phyloP scores from a whole-genome alignment of 2,888 invertebrate genomes.

The Trichogramma evanescens region DNA sequence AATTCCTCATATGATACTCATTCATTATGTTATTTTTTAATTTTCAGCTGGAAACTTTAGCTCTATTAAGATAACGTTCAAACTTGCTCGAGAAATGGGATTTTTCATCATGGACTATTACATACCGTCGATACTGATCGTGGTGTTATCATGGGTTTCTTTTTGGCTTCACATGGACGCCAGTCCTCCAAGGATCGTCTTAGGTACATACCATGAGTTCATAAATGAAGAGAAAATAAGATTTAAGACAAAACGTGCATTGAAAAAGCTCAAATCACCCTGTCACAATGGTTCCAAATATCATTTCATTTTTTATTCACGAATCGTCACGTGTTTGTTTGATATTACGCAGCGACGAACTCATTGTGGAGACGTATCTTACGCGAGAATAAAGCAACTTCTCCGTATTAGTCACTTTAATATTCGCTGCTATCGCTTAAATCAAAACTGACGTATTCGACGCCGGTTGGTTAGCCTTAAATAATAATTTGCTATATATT shows the following conservation, averaged over 20 bases:
- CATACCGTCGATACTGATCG: slow-evolving; percentile 78
- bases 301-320: neutral
- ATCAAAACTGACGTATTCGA: no score
- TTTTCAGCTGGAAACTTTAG: slow-evolving; percentile 76
- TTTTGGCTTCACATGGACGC: slow-evolving; percentile 86
- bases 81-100: slow-evolving; percentile 73
- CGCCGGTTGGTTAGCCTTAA: no score
- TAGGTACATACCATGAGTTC: slow-evolving; percentile 52
- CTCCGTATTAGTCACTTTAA: no score
- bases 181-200: slow-evolving; percentile 71
- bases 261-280: no score
- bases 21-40: slow-evolving; percentile 8
- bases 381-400: no score
- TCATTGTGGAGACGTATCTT: no score
- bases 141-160: slow-evolving; percentile 81
- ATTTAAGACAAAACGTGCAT: no score
- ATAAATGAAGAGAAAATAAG: neutral
- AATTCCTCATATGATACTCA: no score
- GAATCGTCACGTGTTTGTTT: no score
- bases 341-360: no score
- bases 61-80: slow-evolving; percentile 70
- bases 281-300: neutral
- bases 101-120: slow-evolving; percentile 86
- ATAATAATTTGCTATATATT: no score
- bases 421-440: neutral